These are phyloP conservation scores for Leucozona laternaria DNA, from an alignment of 2,888 invertebrate genomes.

Conservation along the genomic window DNA sequence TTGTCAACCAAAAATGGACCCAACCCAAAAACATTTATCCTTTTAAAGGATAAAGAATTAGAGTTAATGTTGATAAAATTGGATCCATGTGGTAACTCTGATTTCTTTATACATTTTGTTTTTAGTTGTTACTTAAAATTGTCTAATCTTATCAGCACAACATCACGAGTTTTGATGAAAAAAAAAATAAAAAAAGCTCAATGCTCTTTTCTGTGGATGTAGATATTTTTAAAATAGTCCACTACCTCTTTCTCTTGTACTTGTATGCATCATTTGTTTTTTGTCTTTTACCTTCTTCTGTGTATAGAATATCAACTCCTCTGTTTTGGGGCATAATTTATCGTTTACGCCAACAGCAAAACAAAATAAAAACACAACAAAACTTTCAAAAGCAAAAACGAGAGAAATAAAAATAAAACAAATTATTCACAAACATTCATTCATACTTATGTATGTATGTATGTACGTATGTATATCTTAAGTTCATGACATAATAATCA, in stretches of 20 bases:
- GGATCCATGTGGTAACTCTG: background rate
- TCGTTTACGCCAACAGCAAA: background rate
- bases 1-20: too few species aligned
- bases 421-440: constrained; percentile 20
- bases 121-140: constrained; percentile 46
- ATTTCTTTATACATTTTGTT: constrained; percentile 3
- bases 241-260: constrained; percentile 59
- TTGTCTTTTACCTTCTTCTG: constrained; percentile 20
- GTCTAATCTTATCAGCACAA: constrained; percentile 73
- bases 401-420: constrained; percentile 28
- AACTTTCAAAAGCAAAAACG: constrained; percentile 25
- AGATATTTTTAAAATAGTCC: constrained; percentile 66
- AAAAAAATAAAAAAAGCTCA: constrained; percentile 29
- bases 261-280: constrained; percentile 25
- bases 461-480: constrained; percentile 46
- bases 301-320: constrained; percentile 58
- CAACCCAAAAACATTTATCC: background rate
- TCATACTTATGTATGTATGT: constrained; percentile 10
- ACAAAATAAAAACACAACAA: too few species aligned
- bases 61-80: background rate
- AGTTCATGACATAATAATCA: constrained; percentile 80
- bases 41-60: background rate
- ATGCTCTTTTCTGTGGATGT: constrained; percentile 49
- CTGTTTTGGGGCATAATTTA: constrained; percentile 41
- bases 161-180: constrained; percentile 67